Evolutionary conservation across 2,888 invertebrate species (phyloP), one percentile per base, ranked within the genome.

Genomic region (Phyllotreta cruciferae): DNA sequence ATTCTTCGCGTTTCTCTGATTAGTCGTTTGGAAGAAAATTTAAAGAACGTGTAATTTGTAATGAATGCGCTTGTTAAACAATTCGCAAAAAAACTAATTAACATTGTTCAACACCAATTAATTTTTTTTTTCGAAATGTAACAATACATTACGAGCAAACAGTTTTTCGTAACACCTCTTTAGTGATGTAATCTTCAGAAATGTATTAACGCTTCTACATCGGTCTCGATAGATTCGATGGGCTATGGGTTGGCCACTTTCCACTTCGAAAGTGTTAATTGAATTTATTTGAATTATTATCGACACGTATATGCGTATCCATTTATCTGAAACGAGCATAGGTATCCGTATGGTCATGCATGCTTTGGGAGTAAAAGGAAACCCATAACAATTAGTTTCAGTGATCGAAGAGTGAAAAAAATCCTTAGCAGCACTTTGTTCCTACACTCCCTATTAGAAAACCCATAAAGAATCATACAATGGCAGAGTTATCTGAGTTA

Each of bases 391-490:
- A 64, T 64, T 64, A 64, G 64, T 64, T 61, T 61, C 56, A 60
- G 53, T 53, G 56, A 60, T 61, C 56, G 56, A 57, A 49, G 52
- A 55, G 42, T 42, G 37, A 64, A 64, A 64, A 64, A 57, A 44
- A 56, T 56, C 39, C 34, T 61, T 39, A 53, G 52, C 56, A 60
- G 64, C 60, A 64, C 64, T 64, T 61, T 64, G 61, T 64, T 61
- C 61, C 52, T 64, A 62, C 65, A 66, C 65, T 62, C 65, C 65
- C 62, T 66, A 66, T 66, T 66, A 66, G 65, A 66, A 62, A 66
- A 62, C 58, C 65, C 62, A 66, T 66, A 66, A 66, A 66, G 65
- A 62, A 66, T 62, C 53, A 56, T 49, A 66, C 65, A 62, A 66
- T 66, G 62, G 65, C 65, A 58, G 62, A 66, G 62, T 62, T 65